A percentile compares a stretch with the other conserved stretches of the same genome.
These are phyloP conservation scores for Donacobius atricapilla DNA, from an alignment of 2,113 vertebrate genomes.

Conservation along the genomic window DNA sequence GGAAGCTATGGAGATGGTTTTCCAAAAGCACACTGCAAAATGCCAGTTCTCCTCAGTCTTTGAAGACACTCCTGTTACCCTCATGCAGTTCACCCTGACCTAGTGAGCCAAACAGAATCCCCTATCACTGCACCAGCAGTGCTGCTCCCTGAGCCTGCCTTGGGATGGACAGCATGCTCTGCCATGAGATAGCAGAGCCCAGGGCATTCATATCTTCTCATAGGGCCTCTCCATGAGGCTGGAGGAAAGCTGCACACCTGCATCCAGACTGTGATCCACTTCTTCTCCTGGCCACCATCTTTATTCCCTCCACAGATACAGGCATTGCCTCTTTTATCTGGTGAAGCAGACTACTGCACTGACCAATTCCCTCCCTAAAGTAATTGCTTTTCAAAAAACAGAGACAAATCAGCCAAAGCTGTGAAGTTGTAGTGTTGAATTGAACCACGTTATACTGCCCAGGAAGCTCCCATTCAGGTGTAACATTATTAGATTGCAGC, in stretches of 20 bases:
- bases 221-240: neutral
- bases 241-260: neutral
- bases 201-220: neutral
- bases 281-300: neutral
- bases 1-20: neutral
- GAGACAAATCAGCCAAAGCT: neutral
- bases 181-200: neutral
- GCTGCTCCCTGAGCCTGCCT: neutral
- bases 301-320: neutral
- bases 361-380: neutral
- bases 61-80: neutral
- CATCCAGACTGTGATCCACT: neutral
- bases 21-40: neutral
- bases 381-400: neutral
- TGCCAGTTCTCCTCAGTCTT: neutral
- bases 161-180: accelerated
- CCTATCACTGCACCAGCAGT: neutral
- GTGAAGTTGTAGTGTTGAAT: neutral
- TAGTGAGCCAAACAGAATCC: neutral
- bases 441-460: neutral
- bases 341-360: neutral
- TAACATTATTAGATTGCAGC: neutral
- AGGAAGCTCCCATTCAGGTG: neutral
- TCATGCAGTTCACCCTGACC: constrained; percentile 26
- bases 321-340: neutral